Percentiles rank a stretch among this genome's conserved stretches.
These are phyloP conservation scores for Baryphthengus martii DNA, from an alignment of 2,113 vertebrate species.

Conservation along the genomic window DNA sequence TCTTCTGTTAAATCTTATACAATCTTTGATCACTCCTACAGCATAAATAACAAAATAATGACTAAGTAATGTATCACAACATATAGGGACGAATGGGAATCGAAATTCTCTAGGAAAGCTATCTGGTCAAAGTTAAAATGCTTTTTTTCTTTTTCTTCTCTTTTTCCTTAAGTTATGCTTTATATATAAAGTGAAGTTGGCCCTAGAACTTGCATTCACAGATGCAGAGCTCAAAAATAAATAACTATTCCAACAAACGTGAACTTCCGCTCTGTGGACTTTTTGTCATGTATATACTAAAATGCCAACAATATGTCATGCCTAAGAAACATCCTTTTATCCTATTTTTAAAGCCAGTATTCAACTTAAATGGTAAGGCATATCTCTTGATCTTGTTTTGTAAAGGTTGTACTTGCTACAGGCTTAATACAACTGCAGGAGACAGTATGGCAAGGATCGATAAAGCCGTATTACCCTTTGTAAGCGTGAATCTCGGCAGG, in stretches of 20 bases:
- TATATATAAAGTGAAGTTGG: neutral
- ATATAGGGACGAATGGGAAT: neutral
- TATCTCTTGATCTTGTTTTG: slow-evolving; percentile 75
- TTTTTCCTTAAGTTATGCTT: neutral
- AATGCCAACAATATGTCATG: slow-evolving; percentile 63
- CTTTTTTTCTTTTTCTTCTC: neutral
- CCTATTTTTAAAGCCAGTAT: slow-evolving; percentile 51
- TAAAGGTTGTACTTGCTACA: slow-evolving; percentile 73
- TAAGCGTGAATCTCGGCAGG: slow-evolving; percentile 71
- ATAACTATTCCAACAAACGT: neutral
- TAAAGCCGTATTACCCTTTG: slow-evolving; percentile 73
- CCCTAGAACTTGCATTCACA: neutral
- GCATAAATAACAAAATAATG: neutral
- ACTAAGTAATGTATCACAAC: neutral
- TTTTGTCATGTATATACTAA: slow-evolving; percentile 61
- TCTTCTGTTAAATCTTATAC: neutral
- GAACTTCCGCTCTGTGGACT: slow-evolving; percentile 1
- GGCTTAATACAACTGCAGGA: slow-evolving; percentile 71
- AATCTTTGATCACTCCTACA: neutral
- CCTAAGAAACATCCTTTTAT: slow-evolving; percentile 67
- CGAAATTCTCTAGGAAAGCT: neutral
- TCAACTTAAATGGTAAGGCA: slow-evolving; percentile 70
- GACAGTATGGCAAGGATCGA: slow-evolving; percentile 68
- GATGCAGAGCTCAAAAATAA: neutral
- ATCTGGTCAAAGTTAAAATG: neutral